Evolutionary conservation across 2,797 vertebrate genomes (phyloP).

Genomic region (Micrastur ruficollis): DNA sequence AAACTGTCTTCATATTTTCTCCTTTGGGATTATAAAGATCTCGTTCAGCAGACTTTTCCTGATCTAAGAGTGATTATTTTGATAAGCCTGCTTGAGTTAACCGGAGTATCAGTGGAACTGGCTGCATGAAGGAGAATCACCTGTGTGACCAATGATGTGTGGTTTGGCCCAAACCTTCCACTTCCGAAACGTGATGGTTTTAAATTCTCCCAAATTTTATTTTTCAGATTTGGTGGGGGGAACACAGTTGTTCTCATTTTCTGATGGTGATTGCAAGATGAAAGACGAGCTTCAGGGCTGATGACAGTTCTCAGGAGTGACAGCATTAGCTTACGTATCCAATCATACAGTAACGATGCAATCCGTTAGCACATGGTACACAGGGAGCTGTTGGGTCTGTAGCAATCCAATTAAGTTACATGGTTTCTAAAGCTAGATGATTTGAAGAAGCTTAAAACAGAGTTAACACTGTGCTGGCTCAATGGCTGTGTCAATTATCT

Average conservation of each 20-base stretch:
- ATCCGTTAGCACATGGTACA: not conserved
- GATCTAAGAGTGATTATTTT: not conserved
- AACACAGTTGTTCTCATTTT: not conserved
- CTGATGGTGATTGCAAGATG: not conserved
- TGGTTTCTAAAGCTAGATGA: slow-evolving; percentile 39
- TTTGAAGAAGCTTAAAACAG: slow-evolving; percentile 58
- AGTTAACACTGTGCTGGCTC: slow-evolving; percentile 40
- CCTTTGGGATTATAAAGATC: not conserved
- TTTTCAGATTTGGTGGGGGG: not conserved
- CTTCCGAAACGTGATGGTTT: fast-evolving
- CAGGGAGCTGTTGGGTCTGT: not conserved
- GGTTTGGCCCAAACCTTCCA: not conserved
- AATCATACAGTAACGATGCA: not conserved
- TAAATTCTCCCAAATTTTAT: not conserved
- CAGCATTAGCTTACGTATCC: not conserved
- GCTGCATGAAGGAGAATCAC: not conserved
- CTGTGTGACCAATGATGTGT: fast-evolving
- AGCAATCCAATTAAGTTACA: slow-evolving; percentile 66
- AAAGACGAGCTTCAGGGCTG: not conserved
- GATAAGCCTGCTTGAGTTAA: not conserved
- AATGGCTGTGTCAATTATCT: slow-evolving; percentile 21
- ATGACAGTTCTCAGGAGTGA: not conserved
- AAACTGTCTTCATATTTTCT: not conserved
- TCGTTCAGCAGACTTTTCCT: not conserved
- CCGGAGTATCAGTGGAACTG: not conserved